Evolutionary conservation across 1,140 invertebrate species (phyloP).

Genomic region (Euglossa dilemma): DNA sequence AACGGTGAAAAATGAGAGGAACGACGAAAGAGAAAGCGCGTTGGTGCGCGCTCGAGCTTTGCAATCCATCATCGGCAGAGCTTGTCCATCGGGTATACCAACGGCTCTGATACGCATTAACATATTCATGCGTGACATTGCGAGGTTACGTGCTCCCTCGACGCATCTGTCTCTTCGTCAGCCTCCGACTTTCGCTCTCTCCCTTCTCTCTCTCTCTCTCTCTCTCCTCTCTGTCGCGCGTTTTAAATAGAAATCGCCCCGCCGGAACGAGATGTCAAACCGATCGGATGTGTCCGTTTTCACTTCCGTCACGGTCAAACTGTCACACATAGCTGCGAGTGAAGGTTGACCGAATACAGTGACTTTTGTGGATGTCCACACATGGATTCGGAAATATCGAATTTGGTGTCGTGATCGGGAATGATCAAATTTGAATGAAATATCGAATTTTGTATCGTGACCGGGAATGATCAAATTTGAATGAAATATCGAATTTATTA

Average conservation of each 20-base stretch:
- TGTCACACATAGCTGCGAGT: too few relatives aligned
- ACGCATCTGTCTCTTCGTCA: slow-evolving; percentile 69
- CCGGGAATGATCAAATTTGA: too few relatives aligned
- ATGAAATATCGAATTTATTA: too few relatives aligned
- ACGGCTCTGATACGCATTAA: slow-evolving; percentile 54
- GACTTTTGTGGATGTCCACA: too few relatives aligned
- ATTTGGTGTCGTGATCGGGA: too few relatives aligned
- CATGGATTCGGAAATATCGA: too few relatives aligned
- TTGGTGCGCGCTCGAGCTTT: background rate
- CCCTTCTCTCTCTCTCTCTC: too few relatives aligned
- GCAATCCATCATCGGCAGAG: slow-evolving; percentile 54
- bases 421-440: too few relatives aligned
- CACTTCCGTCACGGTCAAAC: background rate
- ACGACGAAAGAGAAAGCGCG: slow-evolving; percentile 23
- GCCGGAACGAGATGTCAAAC: slow-evolving; percentile 8
- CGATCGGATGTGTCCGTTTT: background rate
- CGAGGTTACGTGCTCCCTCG: slow-evolving; percentile 17
- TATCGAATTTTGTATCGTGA: too few relatives aligned
- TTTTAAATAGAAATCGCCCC: slow-evolving; percentile 18
- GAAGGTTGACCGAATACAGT: too few relatives aligned
- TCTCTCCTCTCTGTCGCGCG: slow-evolving; percentile 1
- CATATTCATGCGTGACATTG: slow-evolving; percentile 68
- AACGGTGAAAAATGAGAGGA: background rate
- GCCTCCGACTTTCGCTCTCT: slow-evolving; percentile 4
- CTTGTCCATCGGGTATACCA: slow-evolving; percentile 13